Evolutionary conservation across 53 echinoderm and acorn worm species (phyloP), one percentile per base, ranked within the genome.

Genomic region (Patiria pectinifera): DNA sequence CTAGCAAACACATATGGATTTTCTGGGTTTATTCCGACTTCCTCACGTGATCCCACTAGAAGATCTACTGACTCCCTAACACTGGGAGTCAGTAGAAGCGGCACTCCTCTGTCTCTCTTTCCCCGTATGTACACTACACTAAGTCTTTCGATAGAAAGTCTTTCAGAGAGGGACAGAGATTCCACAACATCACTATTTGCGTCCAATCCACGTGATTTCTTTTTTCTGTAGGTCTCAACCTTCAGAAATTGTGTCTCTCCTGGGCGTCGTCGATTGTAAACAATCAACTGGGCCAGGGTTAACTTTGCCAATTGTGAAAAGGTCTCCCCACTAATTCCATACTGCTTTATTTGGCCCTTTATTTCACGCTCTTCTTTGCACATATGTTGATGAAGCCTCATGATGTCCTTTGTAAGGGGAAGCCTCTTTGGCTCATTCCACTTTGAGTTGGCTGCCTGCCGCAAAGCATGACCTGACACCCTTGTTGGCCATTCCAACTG

Each of bases 1-100:
- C 91, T 63, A 45, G 93, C 87, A 93, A 93, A 93, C 22, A 87
- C 26, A 7, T 87, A 87, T 45, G 93, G 82, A 80, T 87, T 93
- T 71, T 93, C 45, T 14, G 80, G 63, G 24, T 93, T 63, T n/a
- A n/a, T 44, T 80, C 82, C 53, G 74, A 66, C 76, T 80, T 58
- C 80, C 23, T 76, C 78, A 66, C 86, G 59, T 46, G 18, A 71
- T 49, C 62, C 48, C 23, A 71, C 75, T 21, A 92, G 59, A 26
- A 53, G 8, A 76, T 84, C 69, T 19, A 82, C 82, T 16, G 25
- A 82, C 48, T 58, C 82, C 23, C 59, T 82, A 18, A 82, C 48
- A 49, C 48, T 82, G 2, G 83, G 44, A 78, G 74, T 76, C 35
- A 35, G 35, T 35, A 35, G 35, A 35, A 35, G n/a, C n/a, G 87